Evolutionary conservation across 2,888 invertebrate genomes (phyloP).

Genomic region (Odontocerum albicorne): DNA sequence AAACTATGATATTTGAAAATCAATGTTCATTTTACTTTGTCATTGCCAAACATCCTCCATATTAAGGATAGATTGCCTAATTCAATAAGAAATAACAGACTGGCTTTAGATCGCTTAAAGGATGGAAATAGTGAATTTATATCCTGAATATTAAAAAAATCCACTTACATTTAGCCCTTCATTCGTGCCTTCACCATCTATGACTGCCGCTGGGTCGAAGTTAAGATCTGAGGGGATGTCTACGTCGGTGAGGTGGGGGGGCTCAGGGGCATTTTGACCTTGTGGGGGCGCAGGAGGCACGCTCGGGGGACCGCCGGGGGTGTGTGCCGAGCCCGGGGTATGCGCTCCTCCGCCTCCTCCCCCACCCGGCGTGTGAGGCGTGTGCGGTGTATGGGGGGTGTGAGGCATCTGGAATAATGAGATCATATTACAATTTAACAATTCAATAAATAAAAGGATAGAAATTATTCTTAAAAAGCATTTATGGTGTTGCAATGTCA

Average conservation of each 20-base stretch:
- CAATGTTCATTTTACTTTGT: no score
- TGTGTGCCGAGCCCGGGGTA: conserved; percentile 72
- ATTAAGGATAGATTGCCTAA: no score
- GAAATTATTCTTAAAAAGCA: no score
- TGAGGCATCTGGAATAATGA: conserved; percentile 42
- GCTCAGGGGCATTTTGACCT: conserved; percentile 39
- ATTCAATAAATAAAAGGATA: no score
- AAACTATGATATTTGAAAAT: no score
- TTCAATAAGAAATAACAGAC: no score
- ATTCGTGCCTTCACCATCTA: conserved; percentile 87
- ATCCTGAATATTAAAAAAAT: no score
- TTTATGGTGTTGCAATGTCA: no score
- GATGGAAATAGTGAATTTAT: no score
- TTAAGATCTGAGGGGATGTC: conserved; percentile 87
- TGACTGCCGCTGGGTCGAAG: conserved; percentile 91
- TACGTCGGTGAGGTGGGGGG: conserved; percentile 57
- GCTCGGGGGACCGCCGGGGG: conserved; percentile 78
- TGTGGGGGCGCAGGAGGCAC: conserved; percentile 66
- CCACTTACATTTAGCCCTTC: conserved; percentile 92
- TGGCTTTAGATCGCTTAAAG: no score
- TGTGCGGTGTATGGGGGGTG: conserved; percentile 78
- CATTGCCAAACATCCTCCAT: no score
- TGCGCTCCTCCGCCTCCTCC: conserved; percentile 66
- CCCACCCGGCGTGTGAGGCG: conserved; percentile 76
- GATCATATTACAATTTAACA: neutral